Conservation (phyloP, 2,113 vertebrate species). For the Thunnus maccoyii region DNA sequence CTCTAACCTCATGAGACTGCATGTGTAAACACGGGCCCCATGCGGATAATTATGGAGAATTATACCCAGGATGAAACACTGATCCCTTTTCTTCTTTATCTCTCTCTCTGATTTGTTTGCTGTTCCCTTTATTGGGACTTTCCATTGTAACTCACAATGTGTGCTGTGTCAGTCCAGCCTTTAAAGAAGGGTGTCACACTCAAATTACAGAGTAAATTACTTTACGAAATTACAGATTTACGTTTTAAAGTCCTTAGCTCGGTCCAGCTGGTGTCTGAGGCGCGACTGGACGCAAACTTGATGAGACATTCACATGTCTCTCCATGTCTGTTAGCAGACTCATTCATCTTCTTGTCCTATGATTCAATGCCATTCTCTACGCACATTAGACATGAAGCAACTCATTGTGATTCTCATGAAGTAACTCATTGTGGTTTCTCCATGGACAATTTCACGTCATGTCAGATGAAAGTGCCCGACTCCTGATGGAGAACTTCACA, state of each 20-base stretch:
- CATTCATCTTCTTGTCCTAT: slow-evolving; percentile 56
- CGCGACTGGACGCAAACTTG: slow-evolving; percentile 10
- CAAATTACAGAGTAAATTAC: slow-evolving; percentile 54
- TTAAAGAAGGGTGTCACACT: slow-evolving; percentile 27
- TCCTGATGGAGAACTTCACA: slow-evolving; percentile 28
- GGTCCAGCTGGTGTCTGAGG: slow-evolving; percentile 38
- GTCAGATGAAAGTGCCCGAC: slow-evolving; percentile 50
- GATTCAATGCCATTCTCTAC: slow-evolving; percentile 50
- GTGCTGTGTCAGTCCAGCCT: neutral
- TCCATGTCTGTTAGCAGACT: slow-evolving; percentile 3
- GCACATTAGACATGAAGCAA: slow-evolving; percentile 47
- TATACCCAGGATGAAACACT: slow-evolving; percentile 54
- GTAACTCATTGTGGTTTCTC: slow-evolving; percentile 37
- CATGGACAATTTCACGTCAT: slow-evolving; percentile 46
- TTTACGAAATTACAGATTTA: slow-evolving; percentile 42
- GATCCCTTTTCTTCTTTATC: slow-evolving; percentile 64
- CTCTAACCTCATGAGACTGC: slow-evolving; percentile 71
- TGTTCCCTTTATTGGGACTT: slow-evolving; percentile 64
- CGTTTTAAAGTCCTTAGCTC: slow-evolving; percentile 10
- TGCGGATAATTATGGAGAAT: slow-evolving; percentile 69
- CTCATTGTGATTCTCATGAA: slow-evolving; percentile 60
- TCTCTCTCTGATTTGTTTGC: slow-evolving; percentile 50
- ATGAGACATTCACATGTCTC: slow-evolving; percentile 43
- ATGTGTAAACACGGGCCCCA: slow-evolving; percentile 74
- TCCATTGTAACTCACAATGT: slow-evolving; percentile 38